Evolutionary conservation across 2,888 invertebrate species (phyloP), one percentile per base, ranked within the genome.

Genomic region (Drosophila cognata): DNA sequence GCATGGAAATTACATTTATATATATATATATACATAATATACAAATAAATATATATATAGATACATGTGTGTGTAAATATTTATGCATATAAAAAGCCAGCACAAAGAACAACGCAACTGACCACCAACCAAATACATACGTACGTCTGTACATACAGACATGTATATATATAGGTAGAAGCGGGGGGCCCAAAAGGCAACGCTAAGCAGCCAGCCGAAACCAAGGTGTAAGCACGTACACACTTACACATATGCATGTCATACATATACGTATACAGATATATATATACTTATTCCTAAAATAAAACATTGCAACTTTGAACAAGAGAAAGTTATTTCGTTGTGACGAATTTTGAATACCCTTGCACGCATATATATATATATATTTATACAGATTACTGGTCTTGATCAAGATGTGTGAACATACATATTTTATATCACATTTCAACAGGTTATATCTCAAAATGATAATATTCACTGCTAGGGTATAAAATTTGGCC

Each of bases 301-400:
- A 89, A 86, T 86, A 86, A 86, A 82, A 82, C 76, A 87, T 77
- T 88, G 85, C 89, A 86, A 82, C 89, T 86, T 87, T 84, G n/a
- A 59, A 69, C 51, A 58, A 69, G 31, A 58, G 70, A 38, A 50
- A 41, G 28, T 59, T 48, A 53, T 50, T 59, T 1, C 25, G 35
- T 8, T 13, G 29, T 13, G 29, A 4, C 58, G 58, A 58, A 29
- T 25, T 25, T 31, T 16, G 11, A 36, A 58, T 69, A 43, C 67
- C 18, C 67, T 67, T 16, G 1, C 51, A 16, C 2, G 25, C 18
- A 31, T 29, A 11, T 28, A 16, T 16, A 10, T 41, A 43, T 43
- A 13, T 43, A 21, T 21, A 43, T n/a, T n/a, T 41, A 11, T 21
- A 21, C 7, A 13, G 13, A 21, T 21, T 21, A 46, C 13, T 46